Evolutionary conservation across 1,140 invertebrate species (phyloP).

Genomic region (Globodera rostochiensis): DNA sequence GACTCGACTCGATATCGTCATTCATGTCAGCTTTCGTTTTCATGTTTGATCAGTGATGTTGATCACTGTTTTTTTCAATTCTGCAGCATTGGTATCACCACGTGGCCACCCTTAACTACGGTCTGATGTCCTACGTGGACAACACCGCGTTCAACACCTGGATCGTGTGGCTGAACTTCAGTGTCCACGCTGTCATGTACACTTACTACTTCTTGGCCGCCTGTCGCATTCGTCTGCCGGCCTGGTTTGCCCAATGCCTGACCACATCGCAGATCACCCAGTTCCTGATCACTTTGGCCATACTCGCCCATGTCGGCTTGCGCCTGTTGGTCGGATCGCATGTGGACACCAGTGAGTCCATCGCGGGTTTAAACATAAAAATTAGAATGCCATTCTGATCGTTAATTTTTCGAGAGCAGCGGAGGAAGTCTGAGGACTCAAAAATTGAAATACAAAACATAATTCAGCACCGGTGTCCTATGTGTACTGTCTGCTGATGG

Average conservation of each 20-base stretch:
- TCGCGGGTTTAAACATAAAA: conserved; percentile 42
- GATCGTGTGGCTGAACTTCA: conserved; percentile 98
- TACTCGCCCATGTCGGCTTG: conserved; percentile 80
- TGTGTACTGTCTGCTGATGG: conserved; percentile 86
- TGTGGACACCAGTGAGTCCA: conserved; percentile 67
- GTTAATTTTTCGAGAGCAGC: no score
- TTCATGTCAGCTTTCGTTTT: no score
- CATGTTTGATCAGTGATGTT: neutral
- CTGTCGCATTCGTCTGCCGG: conserved; percentile 81
- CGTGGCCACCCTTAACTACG: conserved; percentile 80
- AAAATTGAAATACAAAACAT: conserved; percentile 69
- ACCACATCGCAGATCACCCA: conserved; percentile 88
- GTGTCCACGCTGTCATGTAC: conserved; percentile 94
- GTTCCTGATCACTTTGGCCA: conserved; percentile 88
- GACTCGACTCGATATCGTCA: no score
- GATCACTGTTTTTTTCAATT: neutral
- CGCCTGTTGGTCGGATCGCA: conserved; percentile 65
- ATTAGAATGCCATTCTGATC: conserved; percentile 65
- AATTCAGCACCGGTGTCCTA: conserved; percentile 77
- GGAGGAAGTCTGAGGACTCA: conserved; percentile 73
- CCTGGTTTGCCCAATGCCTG: conserved; percentile 83
- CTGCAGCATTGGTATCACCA: conserved; percentile 70
- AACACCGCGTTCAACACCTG: conserved; percentile 92
- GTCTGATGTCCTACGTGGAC: conserved; percentile 90
- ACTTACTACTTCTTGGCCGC: conserved; percentile 86